A percentile compares a stretch with the other conserved stretches of the same genome.
Evolutionary conservation across 1,140 invertebrate genomes (phyloP).

Genomic region (Megalopta genalis): DNA sequence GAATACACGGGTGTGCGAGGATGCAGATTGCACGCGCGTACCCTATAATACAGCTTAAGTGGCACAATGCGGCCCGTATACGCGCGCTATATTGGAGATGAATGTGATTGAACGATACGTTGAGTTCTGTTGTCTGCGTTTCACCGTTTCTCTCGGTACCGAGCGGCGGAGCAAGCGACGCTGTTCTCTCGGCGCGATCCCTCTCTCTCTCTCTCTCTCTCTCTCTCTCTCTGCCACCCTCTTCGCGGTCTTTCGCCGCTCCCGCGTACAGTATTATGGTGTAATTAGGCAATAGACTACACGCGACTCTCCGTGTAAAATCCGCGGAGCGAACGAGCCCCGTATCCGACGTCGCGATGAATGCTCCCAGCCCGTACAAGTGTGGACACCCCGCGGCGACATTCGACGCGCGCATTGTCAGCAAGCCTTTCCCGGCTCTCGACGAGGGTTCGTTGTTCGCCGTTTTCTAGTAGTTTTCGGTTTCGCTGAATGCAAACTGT

Average conservation of each 20-base stretch:
- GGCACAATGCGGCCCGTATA: conserved; percentile 39
- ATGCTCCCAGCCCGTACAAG: conserved; percentile 55
- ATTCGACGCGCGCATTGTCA: conserved; percentile 63
- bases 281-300: conserved; percentile 71
- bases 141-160: conserved; percentile 18
- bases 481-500: conserved; percentile 35
- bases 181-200: background rate
- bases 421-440: conserved; percentile 52
- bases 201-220: too few species aligned
- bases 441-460: conserved; percentile 48
- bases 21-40: conserved; percentile 55
- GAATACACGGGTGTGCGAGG: conserved; percentile 28
- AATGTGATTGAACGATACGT: conserved; percentile 59
- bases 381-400: conserved; percentile 72
- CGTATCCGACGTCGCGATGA: conserved; percentile 36
- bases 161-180: background rate
- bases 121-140: conserved; percentile 48
- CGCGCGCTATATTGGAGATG: conserved; percentile 42
- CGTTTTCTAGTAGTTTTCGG: conserved; percentile 29
- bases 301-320: conserved; percentile 66
- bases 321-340: conserved; percentile 62
- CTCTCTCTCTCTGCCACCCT: too few species aligned
- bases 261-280: conserved; percentile 57
- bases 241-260: background rate
- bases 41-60: conserved; percentile 60